Conservation (phyloP, 2,888 invertebrate species). For the Plusia festucae region DNA sequence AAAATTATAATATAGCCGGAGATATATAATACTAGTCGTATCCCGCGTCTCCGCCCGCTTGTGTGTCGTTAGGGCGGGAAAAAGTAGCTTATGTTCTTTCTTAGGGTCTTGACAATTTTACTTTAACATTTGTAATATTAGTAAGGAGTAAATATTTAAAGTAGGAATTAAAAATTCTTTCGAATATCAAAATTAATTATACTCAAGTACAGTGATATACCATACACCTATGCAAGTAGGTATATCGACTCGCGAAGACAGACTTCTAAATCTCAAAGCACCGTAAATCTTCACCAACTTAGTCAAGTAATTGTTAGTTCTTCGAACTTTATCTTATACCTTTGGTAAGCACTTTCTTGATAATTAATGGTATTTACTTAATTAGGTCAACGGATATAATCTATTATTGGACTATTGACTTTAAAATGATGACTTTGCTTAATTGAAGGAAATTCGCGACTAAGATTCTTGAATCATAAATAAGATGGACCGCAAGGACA, state of each 20-base stretch:
- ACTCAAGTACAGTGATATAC: too few species aligned
- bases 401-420: constrained; percentile 1
- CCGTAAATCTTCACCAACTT: constrained; percentile 36
- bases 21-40: too few species aligned
- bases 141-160: too few species aligned
- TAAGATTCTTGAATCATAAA: not conserved
- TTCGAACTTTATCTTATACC: constrained; percentile 16
- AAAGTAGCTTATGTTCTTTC: too few species aligned
- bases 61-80: too few species aligned
- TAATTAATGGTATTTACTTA: not conserved
- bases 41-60: too few species aligned
- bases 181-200: too few species aligned
- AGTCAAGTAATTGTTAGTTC: constrained; percentile 23
- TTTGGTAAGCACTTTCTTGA: constrained; percentile 3
- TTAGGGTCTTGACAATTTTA: too few species aligned
- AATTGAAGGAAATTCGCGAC: constrained; percentile 21
- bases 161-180: too few species aligned
- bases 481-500: not conserved
- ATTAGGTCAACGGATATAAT: not conserved
- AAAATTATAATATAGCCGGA: too few species aligned
- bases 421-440: constrained; percentile 3
- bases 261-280: constrained; percentile 27
- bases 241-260: constrained; percentile 2
- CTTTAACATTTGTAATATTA: too few species aligned
- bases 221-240: not conserved